phyloP scores from a whole-genome alignment of 2,888 invertebrate genomes.

The Papilio elwesi region DNA sequence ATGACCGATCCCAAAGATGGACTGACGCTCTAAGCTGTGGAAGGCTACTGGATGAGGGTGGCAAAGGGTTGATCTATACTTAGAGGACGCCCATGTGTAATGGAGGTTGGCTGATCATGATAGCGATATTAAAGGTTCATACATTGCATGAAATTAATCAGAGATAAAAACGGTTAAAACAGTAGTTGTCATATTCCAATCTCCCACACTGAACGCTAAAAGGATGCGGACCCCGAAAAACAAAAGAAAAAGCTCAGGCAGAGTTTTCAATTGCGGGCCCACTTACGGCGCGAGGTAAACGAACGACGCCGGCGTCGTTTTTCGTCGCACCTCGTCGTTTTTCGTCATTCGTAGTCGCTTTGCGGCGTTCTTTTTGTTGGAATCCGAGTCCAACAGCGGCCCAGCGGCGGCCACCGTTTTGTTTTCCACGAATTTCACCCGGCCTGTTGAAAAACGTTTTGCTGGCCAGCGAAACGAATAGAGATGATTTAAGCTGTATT shows the following conservation, averaged over 20 bases:
- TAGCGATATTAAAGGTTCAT: too few species aligned
- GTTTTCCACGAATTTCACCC: constrained; percentile 56
- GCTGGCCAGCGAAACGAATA: constrained; percentile 38
- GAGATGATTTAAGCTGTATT: constrained; percentile 40
- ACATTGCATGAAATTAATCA: too few species aligned
- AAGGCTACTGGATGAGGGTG: too few species aligned
- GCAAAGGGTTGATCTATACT: too few species aligned
- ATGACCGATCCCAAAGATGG: too few species aligned
- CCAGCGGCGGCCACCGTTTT: constrained; percentile 45
- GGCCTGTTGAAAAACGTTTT: constrained; percentile 48
- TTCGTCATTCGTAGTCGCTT: constrained; percentile 32
- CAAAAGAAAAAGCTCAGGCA: constrained; percentile 20
- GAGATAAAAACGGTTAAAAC: neutral
- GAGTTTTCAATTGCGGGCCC: constrained; percentile 39
- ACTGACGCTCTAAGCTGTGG: too few species aligned
- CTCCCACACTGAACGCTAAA: constrained; percentile 9
- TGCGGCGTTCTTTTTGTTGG: constrained; percentile 24
- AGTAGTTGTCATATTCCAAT: constrained; percentile 12
- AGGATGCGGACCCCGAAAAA: constrained; percentile 10
- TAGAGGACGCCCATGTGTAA: too few species aligned
- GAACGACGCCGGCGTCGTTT: constrained; percentile 32
- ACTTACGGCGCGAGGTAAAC: constrained; percentile 36
- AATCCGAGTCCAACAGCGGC: constrained; percentile 27
- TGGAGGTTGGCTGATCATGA: too few species aligned
- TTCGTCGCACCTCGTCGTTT: constrained; percentile 37